Percentiles rank a stretch among this genome's conserved stretches.
Conservation (phyloP, 2,888 invertebrate genomes). For the Euzophera pinguis region DNA sequence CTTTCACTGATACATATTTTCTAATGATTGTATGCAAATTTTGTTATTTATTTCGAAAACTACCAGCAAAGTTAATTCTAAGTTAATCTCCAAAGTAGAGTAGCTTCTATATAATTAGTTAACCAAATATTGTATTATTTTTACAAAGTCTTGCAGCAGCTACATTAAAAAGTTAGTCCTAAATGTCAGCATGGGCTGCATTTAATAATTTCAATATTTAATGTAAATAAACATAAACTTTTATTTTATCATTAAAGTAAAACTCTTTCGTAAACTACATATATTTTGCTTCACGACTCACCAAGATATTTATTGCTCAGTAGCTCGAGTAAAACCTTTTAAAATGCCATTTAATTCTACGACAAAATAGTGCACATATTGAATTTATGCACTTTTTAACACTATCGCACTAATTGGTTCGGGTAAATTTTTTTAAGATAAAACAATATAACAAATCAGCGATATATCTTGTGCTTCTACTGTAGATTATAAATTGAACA, state of each 20-base stretch:
- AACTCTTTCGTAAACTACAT: neutral
- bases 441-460: constrained; percentile 54
- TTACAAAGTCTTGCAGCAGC: too few species aligned
- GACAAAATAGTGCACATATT: constrained; percentile 27
- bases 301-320: neutral
- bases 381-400: constrained; percentile 57
- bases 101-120: too few species aligned
- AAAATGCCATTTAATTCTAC: neutral
- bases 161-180: too few species aligned
- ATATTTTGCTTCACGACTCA: neutral
- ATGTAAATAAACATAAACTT: too few species aligned
- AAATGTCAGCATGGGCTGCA: too few species aligned
- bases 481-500: constrained; percentile 63
- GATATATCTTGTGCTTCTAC: constrained; percentile 46
- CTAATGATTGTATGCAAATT: too few species aligned
- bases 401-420: constrained; percentile 69
- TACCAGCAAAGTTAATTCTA: too few species aligned
- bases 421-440: constrained; percentile 56
- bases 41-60: too few species aligned
- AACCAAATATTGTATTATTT: too few species aligned
- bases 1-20: too few species aligned
- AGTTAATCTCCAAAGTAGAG: too few species aligned
- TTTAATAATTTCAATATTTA: too few species aligned
- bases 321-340: constrained; percentile 7
- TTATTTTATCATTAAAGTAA: neutral